phyloP scores from a whole-genome alignment of 2,113 vertebrate genomes.

The Dipodomys merriami region DNA sequence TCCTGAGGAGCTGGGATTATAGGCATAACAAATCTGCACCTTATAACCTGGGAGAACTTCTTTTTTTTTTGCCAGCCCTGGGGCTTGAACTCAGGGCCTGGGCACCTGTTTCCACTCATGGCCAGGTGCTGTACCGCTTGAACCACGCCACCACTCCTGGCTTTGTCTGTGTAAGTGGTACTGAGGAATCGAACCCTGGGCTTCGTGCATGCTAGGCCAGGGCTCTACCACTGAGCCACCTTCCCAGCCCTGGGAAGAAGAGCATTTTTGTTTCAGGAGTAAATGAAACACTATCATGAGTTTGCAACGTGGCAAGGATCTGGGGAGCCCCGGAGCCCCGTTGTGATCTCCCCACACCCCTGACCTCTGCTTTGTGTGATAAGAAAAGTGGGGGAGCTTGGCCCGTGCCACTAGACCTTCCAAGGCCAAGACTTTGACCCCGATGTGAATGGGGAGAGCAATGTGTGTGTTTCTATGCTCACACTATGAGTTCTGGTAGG shows the following conservation, averaged over 20 bases:
- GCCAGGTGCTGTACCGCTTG: too few relatives aligned
- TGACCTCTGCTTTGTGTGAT: conserved; percentile 19
- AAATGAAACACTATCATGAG: conserved; percentile 48
- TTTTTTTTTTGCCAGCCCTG: too few relatives aligned
- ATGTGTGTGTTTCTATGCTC: background rate
- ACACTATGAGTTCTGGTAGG: background rate
- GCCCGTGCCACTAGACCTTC: background rate
- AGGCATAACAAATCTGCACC: background rate
- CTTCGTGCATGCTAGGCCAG: too few relatives aligned
- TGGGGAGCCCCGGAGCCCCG: conserved; percentile 54
- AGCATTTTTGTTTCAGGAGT: conserved; percentile 19
- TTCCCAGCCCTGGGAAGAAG: too few relatives aligned
- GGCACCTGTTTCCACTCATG: too few relatives aligned
- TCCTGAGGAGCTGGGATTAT: too few relatives aligned
- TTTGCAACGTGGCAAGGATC: conserved; percentile 20
- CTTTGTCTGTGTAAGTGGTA: too few relatives aligned
- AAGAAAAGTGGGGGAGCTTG: conserved; percentile 7
- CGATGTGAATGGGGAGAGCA: background rate
- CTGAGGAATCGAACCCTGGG: too few relatives aligned
- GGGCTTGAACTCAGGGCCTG: too few relatives aligned
- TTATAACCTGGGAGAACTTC: conserved; percentile 22
- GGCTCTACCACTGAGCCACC: too few relatives aligned
- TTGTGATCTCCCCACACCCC: background rate
- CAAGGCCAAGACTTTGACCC: background rate
- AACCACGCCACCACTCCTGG: too few relatives aligned